phyloP scores from a whole-genome alignment of 1,140 invertebrate species.

The Magallana ariakensis region DNA sequence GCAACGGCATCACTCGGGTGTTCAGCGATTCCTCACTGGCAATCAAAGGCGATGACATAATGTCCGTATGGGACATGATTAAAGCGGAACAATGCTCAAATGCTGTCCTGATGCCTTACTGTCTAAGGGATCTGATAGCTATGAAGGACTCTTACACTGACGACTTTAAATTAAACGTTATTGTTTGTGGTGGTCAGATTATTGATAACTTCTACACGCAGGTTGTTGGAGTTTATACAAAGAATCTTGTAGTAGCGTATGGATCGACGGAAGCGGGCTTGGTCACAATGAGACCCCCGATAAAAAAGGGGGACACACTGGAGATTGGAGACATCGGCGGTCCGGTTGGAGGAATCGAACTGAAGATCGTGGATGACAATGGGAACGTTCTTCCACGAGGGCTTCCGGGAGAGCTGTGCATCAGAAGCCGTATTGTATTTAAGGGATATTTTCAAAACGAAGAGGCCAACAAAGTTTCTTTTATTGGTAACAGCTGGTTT shows the following conservation, averaged over 20 bases:
- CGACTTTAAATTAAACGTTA: not conserved
- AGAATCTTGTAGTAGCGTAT: constrained; percentile 33
- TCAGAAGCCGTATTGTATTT: constrained; percentile 37
- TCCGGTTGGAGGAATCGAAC: constrained; percentile 42
- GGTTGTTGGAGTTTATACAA: constrained; percentile 29
- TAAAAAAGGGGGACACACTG: constrained; percentile 1
- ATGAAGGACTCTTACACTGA: not conserved
- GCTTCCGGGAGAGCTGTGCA: constrained; percentile 50
- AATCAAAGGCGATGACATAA: constrained; percentile 3
- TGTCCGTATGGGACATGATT: constrained; percentile 31
- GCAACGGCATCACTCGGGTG: constrained; percentile 19
- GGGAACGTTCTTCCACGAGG: constrained; percentile 31
- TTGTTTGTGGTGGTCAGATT: constrained; percentile 38
- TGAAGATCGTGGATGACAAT: constrained; percentile 56
- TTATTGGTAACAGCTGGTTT: constrained; percentile 58
- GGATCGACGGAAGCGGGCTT: constrained; percentile 48
- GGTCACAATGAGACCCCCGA: not conserved
- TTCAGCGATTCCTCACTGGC: constrained; percentile 5
- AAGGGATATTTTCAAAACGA: constrained; percentile 54
- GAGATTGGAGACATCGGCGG: constrained; percentile 28
- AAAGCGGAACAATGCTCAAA: constrained; percentile 46
- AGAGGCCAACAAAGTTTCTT: constrained; percentile 43
- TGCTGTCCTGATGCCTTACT: not conserved
- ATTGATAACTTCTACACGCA: constrained; percentile 33
- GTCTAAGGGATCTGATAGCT: constrained; percentile 42